phyloP scores from a whole-genome alignment of 1,140 invertebrate species.

The Oreohelix idahoensis region DNA sequence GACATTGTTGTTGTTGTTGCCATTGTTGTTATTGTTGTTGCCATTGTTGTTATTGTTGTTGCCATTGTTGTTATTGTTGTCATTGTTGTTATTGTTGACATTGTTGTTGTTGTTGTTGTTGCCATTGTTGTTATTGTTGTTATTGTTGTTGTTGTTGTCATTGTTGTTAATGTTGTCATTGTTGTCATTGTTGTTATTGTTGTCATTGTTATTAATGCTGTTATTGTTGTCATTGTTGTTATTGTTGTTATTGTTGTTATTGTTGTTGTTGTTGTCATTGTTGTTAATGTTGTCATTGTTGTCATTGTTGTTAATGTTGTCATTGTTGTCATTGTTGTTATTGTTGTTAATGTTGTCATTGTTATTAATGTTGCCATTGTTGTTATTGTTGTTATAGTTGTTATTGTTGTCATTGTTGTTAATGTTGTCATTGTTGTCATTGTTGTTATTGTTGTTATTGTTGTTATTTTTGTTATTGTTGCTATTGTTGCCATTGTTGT shows the following conservation, averaged over 20 bases:
- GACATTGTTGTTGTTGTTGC: too few species aligned
- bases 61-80: too few species aligned
- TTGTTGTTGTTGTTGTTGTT: too few species aligned
- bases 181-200: background rate
- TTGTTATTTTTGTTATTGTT: background rate
- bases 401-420: background rate
- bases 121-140: too few species aligned
- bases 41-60: background rate
- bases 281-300: background rate
- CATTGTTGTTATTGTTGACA: too few species aligned
- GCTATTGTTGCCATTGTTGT: background rate
- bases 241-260: background rate
- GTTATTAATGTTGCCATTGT: too few species aligned
- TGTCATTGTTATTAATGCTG: too few species aligned
- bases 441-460: background rate
- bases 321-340: background rate
- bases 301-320: background rate
- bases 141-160: background rate
- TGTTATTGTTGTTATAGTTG: too few species aligned
- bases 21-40: background rate
- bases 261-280: background rate
- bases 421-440: background rate
- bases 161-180: background rate
- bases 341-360: constrained; percentile 2
- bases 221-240: background rate